Conservation (phyloP, 2,888 invertebrate species). For the Abrostola triplasia region DNA sequence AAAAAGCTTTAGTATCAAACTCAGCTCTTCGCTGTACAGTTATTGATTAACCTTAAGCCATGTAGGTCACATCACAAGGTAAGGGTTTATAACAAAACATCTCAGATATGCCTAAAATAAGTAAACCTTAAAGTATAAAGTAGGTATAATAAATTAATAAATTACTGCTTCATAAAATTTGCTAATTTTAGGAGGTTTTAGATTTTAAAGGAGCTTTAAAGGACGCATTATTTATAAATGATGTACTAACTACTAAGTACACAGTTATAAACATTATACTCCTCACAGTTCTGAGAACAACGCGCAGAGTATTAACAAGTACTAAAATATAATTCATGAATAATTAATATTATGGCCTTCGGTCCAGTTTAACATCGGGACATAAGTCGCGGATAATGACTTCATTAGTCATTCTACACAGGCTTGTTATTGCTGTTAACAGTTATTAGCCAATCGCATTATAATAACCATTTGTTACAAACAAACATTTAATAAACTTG, state of each 20-base stretch:
- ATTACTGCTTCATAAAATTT: too few species aligned
- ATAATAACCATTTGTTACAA: background rate
- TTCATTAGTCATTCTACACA: conserved; percentile 22
- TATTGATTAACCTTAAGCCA: too few species aligned
- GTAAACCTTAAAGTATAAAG: too few species aligned
- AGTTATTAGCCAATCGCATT: conserved; percentile 4
- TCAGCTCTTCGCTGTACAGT: too few species aligned
- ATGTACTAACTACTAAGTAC: background rate
- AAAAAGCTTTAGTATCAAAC: too few species aligned
- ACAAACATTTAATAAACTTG: background rate
- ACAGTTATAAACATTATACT: conserved; percentile 15
- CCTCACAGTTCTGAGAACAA: conserved; percentile 12
- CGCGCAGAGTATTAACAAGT: conserved; percentile 20
- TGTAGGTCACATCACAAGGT: too few species aligned
- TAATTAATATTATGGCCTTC: conserved; percentile 30
- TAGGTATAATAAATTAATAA: background rate
- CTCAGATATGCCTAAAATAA: too few species aligned
- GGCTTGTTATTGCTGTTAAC: conserved; percentile 14
- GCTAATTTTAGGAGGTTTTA: too few species aligned
- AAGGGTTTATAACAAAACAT: too few species aligned
- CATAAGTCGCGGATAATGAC: conserved; percentile 36
- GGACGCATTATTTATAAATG: conserved; percentile 5
- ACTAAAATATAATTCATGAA: conserved; percentile 27
- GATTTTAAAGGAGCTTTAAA: too few species aligned
- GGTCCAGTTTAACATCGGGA: conserved; percentile 21